Base-by-base conservation (phyloP, 1,140 invertebrate genomes). In the Diprion similis region DNA sequence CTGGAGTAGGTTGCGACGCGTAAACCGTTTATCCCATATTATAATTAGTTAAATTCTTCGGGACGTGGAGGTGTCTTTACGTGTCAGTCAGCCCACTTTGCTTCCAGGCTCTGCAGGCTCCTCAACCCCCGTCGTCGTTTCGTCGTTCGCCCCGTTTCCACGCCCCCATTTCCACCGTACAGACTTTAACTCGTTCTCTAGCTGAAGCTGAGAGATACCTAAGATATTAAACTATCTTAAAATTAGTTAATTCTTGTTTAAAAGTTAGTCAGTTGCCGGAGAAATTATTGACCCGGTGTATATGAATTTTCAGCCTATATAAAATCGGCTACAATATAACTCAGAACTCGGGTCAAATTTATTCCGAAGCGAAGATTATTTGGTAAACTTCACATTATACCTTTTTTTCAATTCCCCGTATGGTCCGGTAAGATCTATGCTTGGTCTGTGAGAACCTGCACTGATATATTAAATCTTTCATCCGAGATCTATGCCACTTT, bases 31-130 rank as follows among this genome's bases (percentile, higher is more conserved):
- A 88, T 87, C 86, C 83, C 84, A 84, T 87, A 87, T 87, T 87
- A 87, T 87, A 88, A 88, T 87, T 88, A 87, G 86, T 87, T 88
- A 87, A 87, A 88, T 87, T 88, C 86, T 88, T 87, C 85, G 84
- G 79, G 84, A 87, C 85, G 83, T 83, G 82, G 80, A 87, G 85
- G 86, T 87, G 86, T 88, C 87, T 87, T 88, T 87, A 87, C 85
- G 87, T 85, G 86, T 87, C 87, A 87, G 80, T 87, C 85, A 86
- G 82, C 78, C 78, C 79, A 83, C 82, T 87, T 87, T 82, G 85
- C 85, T 87, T 83, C 81, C 82, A 87, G 85, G 85, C 84, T 84
- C 85, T 84, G 84, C 82, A 80, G 80, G 75, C 80, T 76, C 75
- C 75, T 78, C 79, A 78, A 74, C 67, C 75, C 68, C 73, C 70